phyloP scores from a whole-genome alignment of 1,140 invertebrate genomes.

The Orchesella cincta region DNA sequence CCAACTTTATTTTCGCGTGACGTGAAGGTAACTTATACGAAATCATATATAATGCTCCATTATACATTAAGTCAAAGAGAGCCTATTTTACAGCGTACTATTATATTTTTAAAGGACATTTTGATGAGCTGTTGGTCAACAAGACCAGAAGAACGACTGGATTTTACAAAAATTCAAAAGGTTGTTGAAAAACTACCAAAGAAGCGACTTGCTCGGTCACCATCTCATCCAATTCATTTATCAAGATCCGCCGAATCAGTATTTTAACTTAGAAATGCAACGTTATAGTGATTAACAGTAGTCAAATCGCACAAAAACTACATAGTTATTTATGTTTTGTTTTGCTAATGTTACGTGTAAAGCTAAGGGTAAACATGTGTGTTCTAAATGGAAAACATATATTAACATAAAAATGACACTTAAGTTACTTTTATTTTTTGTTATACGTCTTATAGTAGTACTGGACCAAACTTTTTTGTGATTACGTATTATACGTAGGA shows the following conservation, averaged over 20 bases:
- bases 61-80: background rate
- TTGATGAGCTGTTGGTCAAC: constrained; percentile 96
- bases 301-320: constrained; percentile 23
- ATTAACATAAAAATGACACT: no score
- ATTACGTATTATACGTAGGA: no score
- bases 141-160: constrained; percentile 77
- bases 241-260: constrained; percentile 89
- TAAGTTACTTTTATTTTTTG: background rate
- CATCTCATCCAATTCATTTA: constrained; percentile 93
- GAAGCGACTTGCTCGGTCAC: constrained; percentile 91
- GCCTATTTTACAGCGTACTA: background rate
- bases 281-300: constrained; percentile 17
- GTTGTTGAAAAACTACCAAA: constrained; percentile 87
- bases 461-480: no score
- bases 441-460: no score
- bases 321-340: background rate
- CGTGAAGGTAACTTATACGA: constrained; percentile 76
- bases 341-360: background rate
- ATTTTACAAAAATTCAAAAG: constrained; percentile 81
- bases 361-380: no score
- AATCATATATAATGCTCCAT: constrained; percentile 9
- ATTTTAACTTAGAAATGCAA: constrained; percentile 62
- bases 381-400: no score
- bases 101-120: constrained; percentile 72
- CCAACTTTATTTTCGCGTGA: constrained; percentile 91